Percentiles rank a stretch among this genome's conserved stretches.
phyloP scores from a whole-genome alignment of 30 jellyfish, hydroid and myxozoan species.

The Aurelia sp. region DNA sequence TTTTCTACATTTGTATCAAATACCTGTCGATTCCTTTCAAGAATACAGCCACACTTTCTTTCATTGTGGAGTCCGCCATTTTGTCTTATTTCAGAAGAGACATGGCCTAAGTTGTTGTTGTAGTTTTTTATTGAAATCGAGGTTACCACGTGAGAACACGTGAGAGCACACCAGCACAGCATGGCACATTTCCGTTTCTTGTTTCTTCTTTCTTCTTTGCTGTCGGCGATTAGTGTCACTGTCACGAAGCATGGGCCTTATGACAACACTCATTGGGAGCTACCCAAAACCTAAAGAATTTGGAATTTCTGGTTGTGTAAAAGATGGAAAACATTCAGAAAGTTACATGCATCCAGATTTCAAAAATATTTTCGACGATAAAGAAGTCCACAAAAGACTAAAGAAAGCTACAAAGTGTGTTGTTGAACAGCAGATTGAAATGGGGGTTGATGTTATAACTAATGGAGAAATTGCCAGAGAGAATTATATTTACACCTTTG shows the following conservation, averaged over 20 bases:
- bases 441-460: constrained; percentile 56
- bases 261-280: constrained; percentile 69
- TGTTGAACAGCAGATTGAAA: not conserved
- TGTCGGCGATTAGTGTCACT: not conserved
- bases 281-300: constrained; percentile 69
- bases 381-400: no score
- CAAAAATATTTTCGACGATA: constrained; percentile 29
- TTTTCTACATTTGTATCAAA: no score
- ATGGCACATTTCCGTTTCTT: not conserved
- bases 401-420: no score
- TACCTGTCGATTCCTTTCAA: constrained; percentile 97
- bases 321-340: constrained; percentile 50
- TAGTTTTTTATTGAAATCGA: not conserved
- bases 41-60: constrained; percentile 96
- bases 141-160: constrained; percentile 9
- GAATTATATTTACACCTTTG: constrained; percentile 34
- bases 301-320: constrained; percentile 50
- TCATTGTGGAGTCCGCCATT: constrained; percentile 97
- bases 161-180: not conserved
- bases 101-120: constrained; percentile 34
- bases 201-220: not conserved
- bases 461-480: constrained; percentile 73
- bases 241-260: no score
- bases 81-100: constrained; percentile 16
- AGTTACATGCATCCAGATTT: constrained; percentile 21